Evolutionary conservation across 2,888 invertebrate genomes (phyloP).

Genomic region (Lamellibrachia columna): DNA sequence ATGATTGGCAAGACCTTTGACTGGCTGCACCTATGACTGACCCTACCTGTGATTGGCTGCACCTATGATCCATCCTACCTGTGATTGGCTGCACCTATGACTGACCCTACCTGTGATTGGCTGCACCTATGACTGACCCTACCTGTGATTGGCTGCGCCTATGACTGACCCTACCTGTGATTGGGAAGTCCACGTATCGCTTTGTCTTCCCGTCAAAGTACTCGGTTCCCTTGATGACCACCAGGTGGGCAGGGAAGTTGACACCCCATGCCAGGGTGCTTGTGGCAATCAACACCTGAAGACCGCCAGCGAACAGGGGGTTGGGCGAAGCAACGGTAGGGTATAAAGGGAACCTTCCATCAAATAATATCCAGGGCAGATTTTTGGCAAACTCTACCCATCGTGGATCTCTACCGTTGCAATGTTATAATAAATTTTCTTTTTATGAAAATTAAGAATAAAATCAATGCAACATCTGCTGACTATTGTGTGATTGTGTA

Average conservation of each 20-base stretch:
- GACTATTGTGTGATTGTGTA: neutral
- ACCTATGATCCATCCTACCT: neutral
- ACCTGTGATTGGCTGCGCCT: neutral
- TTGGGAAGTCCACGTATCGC: slow-evolving; percentile 98
- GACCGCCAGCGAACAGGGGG: neutral
- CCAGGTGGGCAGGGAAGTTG: slow-evolving; percentile 92
- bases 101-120: neutral
- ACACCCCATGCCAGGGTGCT: slow-evolving; percentile 99
- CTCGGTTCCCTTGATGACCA: slow-evolving; percentile 98
- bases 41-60: neutral
- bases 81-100: neutral
- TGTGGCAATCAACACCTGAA: slow-evolving; percentile 92
- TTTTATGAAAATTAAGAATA: too few species aligned
- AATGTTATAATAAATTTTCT: too few species aligned
- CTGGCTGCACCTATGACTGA: too few species aligned
- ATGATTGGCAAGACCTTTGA: too few species aligned
- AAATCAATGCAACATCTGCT: neutral
- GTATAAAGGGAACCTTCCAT: too few species aligned
- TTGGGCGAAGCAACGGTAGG: too few species aligned
- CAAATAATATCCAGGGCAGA: too few species aligned
- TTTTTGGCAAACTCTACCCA: too few species aligned
- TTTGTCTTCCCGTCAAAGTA: slow-evolving; percentile 97
- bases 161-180: slow-evolving; percentile 73
- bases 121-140: neutral
- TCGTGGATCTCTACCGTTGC: too few species aligned